Evolutionary conservation across 2,797 vertebrate species (phyloP).

Genomic region (Anolis apletophallus): DNA sequence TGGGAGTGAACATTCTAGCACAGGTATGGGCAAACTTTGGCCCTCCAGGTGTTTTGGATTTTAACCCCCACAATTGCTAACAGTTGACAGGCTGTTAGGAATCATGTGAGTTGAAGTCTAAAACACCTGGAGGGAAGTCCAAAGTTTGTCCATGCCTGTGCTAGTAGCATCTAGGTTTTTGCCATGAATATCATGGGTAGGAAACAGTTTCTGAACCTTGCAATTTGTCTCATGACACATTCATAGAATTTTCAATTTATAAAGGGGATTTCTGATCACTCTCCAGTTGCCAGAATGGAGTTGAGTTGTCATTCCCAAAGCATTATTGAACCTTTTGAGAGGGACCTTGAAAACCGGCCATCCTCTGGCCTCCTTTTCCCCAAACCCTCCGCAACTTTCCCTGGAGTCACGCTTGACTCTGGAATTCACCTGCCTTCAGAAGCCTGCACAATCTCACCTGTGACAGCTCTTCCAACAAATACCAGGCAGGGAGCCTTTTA

Average conservation of each 20-base stretch:
- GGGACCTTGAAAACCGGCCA: constrained; percentile 25
- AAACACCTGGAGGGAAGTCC: no score
- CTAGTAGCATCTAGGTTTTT: no score
- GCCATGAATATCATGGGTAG: no score
- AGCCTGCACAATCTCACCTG: constrained; percentile 68
- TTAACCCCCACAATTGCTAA: no score
- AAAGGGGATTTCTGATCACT: constrained; percentile 39
- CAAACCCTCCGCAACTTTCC: constrained; percentile 42
- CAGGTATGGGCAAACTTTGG: no score
- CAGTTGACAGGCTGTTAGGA: no score
- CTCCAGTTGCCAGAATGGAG: constrained; percentile 43
- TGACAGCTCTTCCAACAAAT: constrained; percentile 65
- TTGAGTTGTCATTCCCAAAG: neutral
- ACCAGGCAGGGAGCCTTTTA: constrained; percentile 52
- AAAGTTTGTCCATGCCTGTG: no score
- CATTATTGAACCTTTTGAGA: constrained; percentile 33
- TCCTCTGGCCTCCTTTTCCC: constrained; percentile 40
- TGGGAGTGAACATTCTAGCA: no score
- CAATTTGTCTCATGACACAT: neutral
- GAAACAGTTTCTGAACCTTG: no score
- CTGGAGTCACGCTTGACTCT: constrained; percentile 57
- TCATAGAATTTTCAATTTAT: neutral
- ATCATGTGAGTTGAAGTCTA: no score
- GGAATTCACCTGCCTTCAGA: constrained; percentile 63
- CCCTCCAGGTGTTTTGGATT: no score